Percentiles rank a stretch among this genome's conserved stretches.
Evolutionary conservation across 30 jellyfish, hydroid and myxozoan genomes (phyloP).

Genomic region (Hydractinia symbiolongicarpus): DNA sequence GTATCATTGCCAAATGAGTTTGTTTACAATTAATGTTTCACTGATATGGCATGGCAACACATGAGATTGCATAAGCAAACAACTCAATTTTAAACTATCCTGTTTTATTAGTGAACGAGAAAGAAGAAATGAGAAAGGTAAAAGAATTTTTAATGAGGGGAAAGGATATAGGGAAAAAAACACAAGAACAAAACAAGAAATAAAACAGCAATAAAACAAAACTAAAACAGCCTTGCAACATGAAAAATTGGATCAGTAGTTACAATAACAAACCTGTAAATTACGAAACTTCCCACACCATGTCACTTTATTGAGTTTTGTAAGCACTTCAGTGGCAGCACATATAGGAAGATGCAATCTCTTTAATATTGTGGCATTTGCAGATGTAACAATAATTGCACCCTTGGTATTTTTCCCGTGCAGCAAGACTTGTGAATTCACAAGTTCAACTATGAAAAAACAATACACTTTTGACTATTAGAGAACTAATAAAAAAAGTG

Average conservation of each 20-base stretch:
- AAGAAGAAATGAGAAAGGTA: no score
- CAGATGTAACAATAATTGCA: slow-evolving; percentile 77
- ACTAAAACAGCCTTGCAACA: no score
- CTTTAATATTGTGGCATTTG: slow-evolving; percentile 85
- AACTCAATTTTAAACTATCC: no score
- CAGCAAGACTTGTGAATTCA: slow-evolving; percentile 91
- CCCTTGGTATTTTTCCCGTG: slow-evolving; percentile 82
- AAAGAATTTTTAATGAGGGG: no score
- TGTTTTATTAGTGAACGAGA: no score
- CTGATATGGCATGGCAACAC: not conserved
- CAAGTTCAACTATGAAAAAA: slow-evolving; percentile 63
- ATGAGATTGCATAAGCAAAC: no score
- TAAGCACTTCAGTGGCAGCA: slow-evolving; percentile 58
- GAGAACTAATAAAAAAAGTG: not conserved
- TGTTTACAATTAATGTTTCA: not conserved
- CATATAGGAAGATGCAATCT: slow-evolving; percentile 80
- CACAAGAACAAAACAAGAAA: no score
- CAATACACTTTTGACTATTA: not conserved
- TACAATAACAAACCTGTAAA: slow-evolving; percentile 51
- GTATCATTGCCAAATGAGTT: no score
- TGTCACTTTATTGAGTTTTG: slow-evolving; percentile 81
- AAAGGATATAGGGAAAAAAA: no score
- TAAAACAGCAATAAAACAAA: no score
- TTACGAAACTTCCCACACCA: slow-evolving; percentile 82
- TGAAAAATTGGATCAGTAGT: no score